Percentiles rank a stretch among this genome's conserved stretches.
Conservation (phyloP, 2,888 invertebrate genomes). For the Xanthorhoe spadicearia region DNA sequence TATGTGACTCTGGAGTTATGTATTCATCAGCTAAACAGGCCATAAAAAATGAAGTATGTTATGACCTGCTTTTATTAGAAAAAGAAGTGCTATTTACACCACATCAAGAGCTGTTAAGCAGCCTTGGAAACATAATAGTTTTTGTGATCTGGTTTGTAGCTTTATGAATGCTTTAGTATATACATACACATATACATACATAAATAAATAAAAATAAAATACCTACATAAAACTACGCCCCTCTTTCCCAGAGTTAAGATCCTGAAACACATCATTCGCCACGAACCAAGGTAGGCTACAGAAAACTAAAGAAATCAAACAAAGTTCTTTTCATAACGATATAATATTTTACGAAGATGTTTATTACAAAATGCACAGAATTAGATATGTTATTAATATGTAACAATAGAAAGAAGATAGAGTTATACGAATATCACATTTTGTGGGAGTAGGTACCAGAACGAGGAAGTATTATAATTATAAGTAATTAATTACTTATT, state of each 20-base stretch:
- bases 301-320: neutral
- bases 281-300: no score
- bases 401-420: constrained; percentile 54
- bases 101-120: constrained; percentile 6
- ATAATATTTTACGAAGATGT: constrained; percentile 55
- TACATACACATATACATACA: no score
- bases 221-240: no score
- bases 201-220: no score
- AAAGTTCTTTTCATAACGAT: constrained; percentile 50
- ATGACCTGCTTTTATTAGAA: constrained; percentile 30
- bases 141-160: constrained; percentile 4
- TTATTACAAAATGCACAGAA: constrained; percentile 60
- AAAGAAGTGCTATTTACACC: constrained; percentile 28
- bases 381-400: constrained; percentile 67
- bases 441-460: constrained; percentile 44
- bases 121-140: neutral
- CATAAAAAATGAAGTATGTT: constrained; percentile 41
- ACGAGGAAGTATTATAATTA: neutral
- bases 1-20: constrained; percentile 41
- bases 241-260: no score
- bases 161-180: neutral
- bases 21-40: constrained; percentile 44
- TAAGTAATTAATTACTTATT: neutral
- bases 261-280: no score
- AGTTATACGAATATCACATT: constrained; percentile 65